Evolutionary conservation across 2,888 invertebrate species (phyloP), one percentile per base, ranked within the genome.

Genomic region (Erebia aethiops): DNA sequence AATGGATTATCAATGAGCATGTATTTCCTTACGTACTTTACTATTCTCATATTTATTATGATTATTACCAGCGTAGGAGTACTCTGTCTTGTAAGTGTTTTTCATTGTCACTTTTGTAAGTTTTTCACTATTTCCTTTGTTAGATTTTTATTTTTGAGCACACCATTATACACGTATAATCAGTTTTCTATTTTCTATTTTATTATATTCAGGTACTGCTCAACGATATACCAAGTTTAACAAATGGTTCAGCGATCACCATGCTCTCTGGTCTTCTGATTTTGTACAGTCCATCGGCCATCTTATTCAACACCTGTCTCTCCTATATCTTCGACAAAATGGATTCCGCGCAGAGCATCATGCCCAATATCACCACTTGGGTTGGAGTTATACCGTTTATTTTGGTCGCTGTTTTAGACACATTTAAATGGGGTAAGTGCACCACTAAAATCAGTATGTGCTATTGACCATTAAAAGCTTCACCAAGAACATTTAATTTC

Each of bases 281-380:
- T 60, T 89, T 97, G 9, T 97, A 96, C 89, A 95, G 96, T 79
- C 96, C 97, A 3, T 94, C 96, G 21, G 96, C 96, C 75, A 95
- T 97, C 62, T 89, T 97, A 75, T 96, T 96, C 83, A 95, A 96
- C 78, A 96, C 97, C 0, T 95, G 96, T 76, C 90, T 96, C 51
- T 97, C 97, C 43, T 97, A 97, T 82, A 94, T 97, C 66, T 98
- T 98, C 84, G 96, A 97, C 85, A 96, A 96, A 82, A 95, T 95
- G 92, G 97, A 97, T 83, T 96, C 97, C 5, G 97, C 97, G 1
- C 96, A 97, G 82, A 96, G 96, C 72, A 95, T 97, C 76, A 93
- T 97, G 86, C 96, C 97, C 0, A 96, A 97, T 80, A 95, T 96
- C 41, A 95, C 95, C 14, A 96, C 96, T 0, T 95, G 96, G 88